These are phyloP conservation scores for Delichon dasypus DNA, from an alignment of 2,797 vertebrate genomes.

Conservation along the genomic window DNA sequence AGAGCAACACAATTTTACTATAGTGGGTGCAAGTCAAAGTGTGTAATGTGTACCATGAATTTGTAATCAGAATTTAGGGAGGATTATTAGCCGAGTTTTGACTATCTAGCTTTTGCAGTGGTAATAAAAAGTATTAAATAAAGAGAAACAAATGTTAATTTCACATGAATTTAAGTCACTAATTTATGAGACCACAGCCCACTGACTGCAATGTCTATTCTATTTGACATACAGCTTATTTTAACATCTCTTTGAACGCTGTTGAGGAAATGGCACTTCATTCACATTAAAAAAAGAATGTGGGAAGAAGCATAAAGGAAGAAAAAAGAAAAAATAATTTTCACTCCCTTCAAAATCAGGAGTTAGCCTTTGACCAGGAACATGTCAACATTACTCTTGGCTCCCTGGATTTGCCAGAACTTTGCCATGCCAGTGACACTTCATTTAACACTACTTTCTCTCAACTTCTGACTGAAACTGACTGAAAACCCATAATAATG, in stretches of 20 bases:
- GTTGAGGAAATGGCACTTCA: neutral
- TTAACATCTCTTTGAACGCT: neutral
- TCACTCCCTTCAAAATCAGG: neutral
- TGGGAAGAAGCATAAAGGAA: neutral
- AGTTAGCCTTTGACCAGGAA: neutral
- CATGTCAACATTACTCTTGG: neutral
- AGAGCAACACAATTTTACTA: neutral
- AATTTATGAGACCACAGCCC: neutral
- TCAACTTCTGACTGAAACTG: neutral
- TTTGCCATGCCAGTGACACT: neutral
- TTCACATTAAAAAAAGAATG: neutral
- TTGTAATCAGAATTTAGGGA: neutral
- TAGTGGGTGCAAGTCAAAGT: neutral
- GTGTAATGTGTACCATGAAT: neutral
- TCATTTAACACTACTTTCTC: neutral
- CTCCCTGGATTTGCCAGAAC: neutral
- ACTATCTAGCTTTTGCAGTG: neutral
- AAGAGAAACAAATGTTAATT: neutral
- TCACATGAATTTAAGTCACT: neutral
- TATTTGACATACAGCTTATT: neutral
- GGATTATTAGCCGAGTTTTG: neutral
- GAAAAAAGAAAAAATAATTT: neutral
- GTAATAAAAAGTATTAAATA: neutral
- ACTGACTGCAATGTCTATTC: neutral
- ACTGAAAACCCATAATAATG: neutral